Evolutionary conservation across 2,888 invertebrate species (phyloP).

Genomic region (Acrobeloides nanus): DNA sequence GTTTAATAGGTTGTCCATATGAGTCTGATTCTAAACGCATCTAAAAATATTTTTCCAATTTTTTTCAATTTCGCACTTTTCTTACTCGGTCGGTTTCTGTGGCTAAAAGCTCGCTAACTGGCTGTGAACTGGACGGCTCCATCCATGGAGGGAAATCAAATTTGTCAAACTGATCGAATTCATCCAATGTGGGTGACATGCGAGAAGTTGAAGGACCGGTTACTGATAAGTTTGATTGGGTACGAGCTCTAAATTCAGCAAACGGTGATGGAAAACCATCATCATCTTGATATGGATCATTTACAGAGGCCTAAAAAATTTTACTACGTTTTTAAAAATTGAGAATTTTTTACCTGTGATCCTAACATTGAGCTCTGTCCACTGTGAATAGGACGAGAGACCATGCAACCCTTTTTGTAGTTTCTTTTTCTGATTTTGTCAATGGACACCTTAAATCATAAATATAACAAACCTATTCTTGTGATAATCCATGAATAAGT

Average conservation of each 20-base stretch:
- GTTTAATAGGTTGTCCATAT: too few relatives aligned
- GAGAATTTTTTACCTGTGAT: too few relatives aligned
- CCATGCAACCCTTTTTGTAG: too few relatives aligned
- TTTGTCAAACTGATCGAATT: conserved; percentile 33
- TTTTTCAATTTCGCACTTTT: neutral
- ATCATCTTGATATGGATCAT: conserved; percentile 40
- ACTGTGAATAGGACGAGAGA: too few relatives aligned
- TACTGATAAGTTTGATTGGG: conserved; percentile 41
- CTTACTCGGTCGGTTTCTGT: neutral
- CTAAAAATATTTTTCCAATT: too few relatives aligned
- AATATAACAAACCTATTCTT: too few relatives aligned
- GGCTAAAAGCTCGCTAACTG: conserved; percentile 1
- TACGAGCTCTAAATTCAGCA: conserved; percentile 24
- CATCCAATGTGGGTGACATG: conserved; percentile 23
- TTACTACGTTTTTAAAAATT: too few relatives aligned
- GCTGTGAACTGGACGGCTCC: neutral
- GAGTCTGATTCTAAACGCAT: too few relatives aligned
- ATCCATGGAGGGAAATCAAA: conserved; percentile 47
- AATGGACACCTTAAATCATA: too few relatives aligned
- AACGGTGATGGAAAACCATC: conserved; percentile 20
- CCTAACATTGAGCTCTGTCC: conserved; percentile 10
- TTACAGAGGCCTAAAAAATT: too few relatives aligned
- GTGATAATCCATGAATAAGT: too few relatives aligned
- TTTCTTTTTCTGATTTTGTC: too few relatives aligned
- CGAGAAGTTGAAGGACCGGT: conserved; percentile 36